Evolutionary conservation across 2,113 vertebrate species (phyloP).

Genomic region (Physeter macrocephalus): DNA sequence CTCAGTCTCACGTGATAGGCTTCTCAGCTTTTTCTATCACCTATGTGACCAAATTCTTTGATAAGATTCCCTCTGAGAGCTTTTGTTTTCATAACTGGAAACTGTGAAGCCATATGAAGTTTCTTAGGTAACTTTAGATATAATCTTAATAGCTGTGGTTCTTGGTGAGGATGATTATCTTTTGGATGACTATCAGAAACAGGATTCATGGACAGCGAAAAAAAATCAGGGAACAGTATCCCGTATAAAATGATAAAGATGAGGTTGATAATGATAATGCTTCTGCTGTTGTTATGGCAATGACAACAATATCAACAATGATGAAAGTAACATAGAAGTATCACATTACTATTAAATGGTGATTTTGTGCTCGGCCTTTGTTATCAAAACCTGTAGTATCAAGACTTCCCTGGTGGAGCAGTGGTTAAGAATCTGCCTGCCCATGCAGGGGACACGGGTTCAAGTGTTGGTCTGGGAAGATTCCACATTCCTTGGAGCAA

Average conservation of each 20-base stretch:
- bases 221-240: background rate
- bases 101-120: rapidly evolving
- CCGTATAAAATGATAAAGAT: background rate
- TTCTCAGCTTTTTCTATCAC: background rate
- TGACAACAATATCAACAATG: background rate
- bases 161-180: background rate
- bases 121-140: background rate
- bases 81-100: background rate
- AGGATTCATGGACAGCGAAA: background rate
- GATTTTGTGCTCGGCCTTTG: background rate
- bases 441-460: too few relatives aligned
- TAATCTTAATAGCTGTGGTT: background rate
- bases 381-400: background rate
- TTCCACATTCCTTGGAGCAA: too few relatives aligned
- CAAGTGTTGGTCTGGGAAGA: too few relatives aligned
- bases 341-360: background rate
- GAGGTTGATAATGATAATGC: background rate
- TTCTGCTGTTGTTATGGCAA: background rate
- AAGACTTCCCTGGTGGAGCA: too few relatives aligned
- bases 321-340: background rate
- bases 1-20: background rate
- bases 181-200: background rate
- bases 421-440: too few relatives aligned
- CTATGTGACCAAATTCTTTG: background rate
- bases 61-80: background rate